phyloP scores from a whole-genome alignment of 1,140 invertebrate species.

The Eriocheir sinensis region DNA sequence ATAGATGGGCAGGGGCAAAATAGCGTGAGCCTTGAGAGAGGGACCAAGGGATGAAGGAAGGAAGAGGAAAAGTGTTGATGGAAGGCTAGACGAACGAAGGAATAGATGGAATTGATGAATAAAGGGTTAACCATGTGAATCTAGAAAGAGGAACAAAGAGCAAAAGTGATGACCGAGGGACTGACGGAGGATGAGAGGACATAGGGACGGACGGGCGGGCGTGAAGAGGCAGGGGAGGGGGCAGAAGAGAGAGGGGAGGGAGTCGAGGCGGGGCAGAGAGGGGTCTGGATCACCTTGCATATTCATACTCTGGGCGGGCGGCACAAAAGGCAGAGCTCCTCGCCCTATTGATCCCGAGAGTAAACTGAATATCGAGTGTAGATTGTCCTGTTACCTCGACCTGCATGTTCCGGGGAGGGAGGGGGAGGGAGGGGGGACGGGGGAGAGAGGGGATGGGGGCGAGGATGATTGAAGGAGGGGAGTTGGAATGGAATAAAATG shows the following conservation, averaged over 20 bases:
- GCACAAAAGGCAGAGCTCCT: neutral
- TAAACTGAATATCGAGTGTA: conserved; percentile 17
- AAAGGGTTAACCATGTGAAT: no score
- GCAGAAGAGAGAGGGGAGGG: neutral
- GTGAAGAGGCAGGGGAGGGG: neutral
- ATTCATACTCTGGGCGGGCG: neutral
- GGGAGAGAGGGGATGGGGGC: neutral
- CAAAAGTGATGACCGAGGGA: no score
- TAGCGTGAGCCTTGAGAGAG: no score
- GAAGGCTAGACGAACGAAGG: no score
- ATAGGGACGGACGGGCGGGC: neutral
- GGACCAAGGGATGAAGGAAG: no score
- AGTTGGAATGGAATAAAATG: conserved; percentile 8
- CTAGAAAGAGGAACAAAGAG: no score
- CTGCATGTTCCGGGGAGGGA: neutral
- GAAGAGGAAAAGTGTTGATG: no score
- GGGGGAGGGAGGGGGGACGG: neutral
- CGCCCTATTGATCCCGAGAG: conserved; percentile 11
- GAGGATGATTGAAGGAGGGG: neutral
- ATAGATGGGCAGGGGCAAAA: no score
- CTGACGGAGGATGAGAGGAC: no score
- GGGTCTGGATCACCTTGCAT: neutral
- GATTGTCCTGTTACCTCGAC: conserved; percentile 5
- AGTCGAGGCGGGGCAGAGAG: no score
- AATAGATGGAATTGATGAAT: no score